These are phyloP conservation scores for Malacoctenus gilli DNA, from an alignment of 2,797 vertebrate species.

Conservation along the genomic window DNA sequence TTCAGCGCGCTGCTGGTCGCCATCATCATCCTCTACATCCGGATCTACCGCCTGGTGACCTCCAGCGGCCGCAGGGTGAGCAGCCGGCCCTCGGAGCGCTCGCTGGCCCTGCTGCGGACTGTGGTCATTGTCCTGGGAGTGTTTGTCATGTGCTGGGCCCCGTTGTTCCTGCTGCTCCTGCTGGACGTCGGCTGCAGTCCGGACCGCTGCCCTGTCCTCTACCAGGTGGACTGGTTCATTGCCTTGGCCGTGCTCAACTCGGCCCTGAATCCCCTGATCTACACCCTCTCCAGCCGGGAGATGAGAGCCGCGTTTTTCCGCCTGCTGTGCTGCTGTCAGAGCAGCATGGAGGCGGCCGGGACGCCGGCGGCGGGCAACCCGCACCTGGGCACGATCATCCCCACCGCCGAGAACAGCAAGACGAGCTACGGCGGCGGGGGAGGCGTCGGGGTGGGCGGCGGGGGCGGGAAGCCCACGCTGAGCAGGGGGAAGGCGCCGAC, in stretches of 20 bases:
- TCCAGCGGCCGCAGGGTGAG: constrained; percentile 80
- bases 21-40: constrained; percentile 83
- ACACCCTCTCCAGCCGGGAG: constrained; percentile 84
- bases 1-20: constrained; percentile 80
- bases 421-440: constrained; percentile 72
- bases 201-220: constrained; percentile 73
- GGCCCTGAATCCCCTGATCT: constrained; percentile 84
- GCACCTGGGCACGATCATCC: constrained; percentile 68
- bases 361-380: constrained; percentile 51
- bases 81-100: constrained; percentile 80
- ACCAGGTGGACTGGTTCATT: constrained; percentile 83
- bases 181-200: constrained; percentile 83
- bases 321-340: constrained; percentile 79
- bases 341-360: constrained; percentile 56
- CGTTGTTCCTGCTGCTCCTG: constrained; percentile 82
- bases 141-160: constrained; percentile 84
- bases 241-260: constrained; percentile 85
- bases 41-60: constrained; percentile 84
- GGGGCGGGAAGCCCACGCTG: constrained; percentile 46
- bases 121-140: constrained; percentile 85
- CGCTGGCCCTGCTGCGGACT: constrained; percentile 80
- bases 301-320: constrained; percentile 81
- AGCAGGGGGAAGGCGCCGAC: constrained; percentile 63
- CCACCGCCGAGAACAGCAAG: constrained; percentile 81
- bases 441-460: constrained; percentile 56